Base-by-base conservation (phyloP, 2,113 vertebrate species). In the Polypterus senegalus region DNA sequence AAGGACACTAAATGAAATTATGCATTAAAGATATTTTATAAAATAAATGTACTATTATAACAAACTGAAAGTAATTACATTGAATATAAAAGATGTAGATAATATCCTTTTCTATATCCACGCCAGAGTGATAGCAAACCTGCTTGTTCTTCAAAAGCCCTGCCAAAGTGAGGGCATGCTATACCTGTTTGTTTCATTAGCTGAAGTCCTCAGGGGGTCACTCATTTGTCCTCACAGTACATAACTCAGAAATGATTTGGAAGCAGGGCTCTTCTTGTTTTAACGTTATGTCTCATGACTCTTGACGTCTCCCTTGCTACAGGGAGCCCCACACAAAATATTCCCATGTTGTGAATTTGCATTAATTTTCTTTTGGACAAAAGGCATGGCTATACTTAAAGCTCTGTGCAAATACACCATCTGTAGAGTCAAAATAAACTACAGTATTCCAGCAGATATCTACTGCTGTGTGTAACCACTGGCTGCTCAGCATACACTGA, bases 151-250 rank as follows among this genome's bases (percentile, higher is more conserved):
- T 27, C 27, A 27, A 27, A 27, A 27, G 27, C 27, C 27, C 27
- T 27, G 27, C 27, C 27, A 27, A 27, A 27, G 27, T 27, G 27
- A 27, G 27, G 27, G 77, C 80, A 77, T 9, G 59, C 68, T 72
- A 73, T 74, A 75, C 65, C 81, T 81, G 80, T 55, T 81, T 85
- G 77, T 69, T 72, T 77, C 76, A 77, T 80, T 66, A 67, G 9
- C 3, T 9, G 55, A 56, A 61, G 53, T 70, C 69, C 69, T 75
- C 79, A 70, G 69, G 64, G 61, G 63, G 66, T 52, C 59, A 55
- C 9, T 46, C 2, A 27, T 62, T 64, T 58, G 62, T n/a, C 72
- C 66, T 67, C 65, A 63, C 69, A 54, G 65, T 68, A 71, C 72
- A 71, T 74, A 69, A 69, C 67, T 70, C 66, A 71, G 68, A 72